Evolutionary conservation across 2,888 invertebrate species (phyloP), one percentile per base, ranked within the genome.

Genomic region (Didymodactylos carnosus): DNA sequence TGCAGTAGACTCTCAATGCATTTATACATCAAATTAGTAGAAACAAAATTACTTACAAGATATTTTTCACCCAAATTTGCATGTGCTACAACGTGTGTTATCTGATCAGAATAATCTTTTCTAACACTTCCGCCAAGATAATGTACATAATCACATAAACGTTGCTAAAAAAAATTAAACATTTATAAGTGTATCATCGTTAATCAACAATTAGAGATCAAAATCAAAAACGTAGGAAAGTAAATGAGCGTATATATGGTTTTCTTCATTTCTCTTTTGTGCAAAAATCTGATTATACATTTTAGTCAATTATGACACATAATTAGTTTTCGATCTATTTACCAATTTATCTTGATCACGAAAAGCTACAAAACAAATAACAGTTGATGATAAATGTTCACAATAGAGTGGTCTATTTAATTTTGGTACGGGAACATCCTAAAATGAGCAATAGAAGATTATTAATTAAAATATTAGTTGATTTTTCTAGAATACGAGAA

Each of bases 61-160:
- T 94, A 95, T 86, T 94, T 94, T 79, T 91, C 91, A 76, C 94
- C 93, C 70, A 89, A 89, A 79, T 90, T 90, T 79, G 88, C 87
- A 80, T 90, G 91, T 77, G 94, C 91, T 78, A 97, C 91, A 78
- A 97, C 87, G 86, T 95, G 94, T 73, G 94, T 95, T 78, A 92
- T 90, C 40, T 79, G 79, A 82, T 89, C 90, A 75, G 88, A 87
- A 87, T 92, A 89, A 81, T 94, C 92, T 85, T 90, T 91, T 77
- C 93, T 88, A 80, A 94, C 91, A 79, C 92, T 92, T 71, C 94
- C 95, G 79, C 94, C 94, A 94, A 95, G 94, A 83, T 90, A 90
- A 86, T 94, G 94, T 79, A 94, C 90, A 83, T 92, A 86, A 79
- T 89, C 89, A 72, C 75, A 62, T 62, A 62, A 77, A 51, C 41